Evolutionary conservation across 1,140 invertebrate species (phyloP), one percentile per base, ranked within the genome.

Genomic region (Sinella curviseta): DNA sequence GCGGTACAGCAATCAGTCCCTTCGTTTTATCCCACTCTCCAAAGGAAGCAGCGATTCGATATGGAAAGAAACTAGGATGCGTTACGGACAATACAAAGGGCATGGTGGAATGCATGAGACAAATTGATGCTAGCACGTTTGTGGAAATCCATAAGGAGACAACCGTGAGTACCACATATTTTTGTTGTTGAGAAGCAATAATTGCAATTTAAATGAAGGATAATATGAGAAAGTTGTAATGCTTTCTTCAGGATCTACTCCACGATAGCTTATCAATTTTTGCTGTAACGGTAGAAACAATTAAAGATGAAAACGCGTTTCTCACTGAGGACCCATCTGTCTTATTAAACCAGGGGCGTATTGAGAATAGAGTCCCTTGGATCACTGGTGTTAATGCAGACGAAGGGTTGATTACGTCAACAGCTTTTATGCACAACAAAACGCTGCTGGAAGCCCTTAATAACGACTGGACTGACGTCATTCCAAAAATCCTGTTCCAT

Each of bases 1-100:
- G 93, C 84, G 94, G 94, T 1, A 94, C 92, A 0, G 91, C 92
- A 1, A 86, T 94, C 12, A 92, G 92, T 84, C 90, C 92, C 0
- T 96, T 70, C n/a, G 31, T 30, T 33, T 31, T 70, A 33, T 31
- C 65, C 24, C 65, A 94, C 94, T 91, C 92, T 0, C 88, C 93
- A 67, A 90, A 92, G 0, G 88, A 89, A 4, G 87, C 91, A 79
- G 90, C 92, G 0, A 84, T 87, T 17, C 90, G 92, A 80, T 83
- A 95, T n/a, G 93, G 90, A 0, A 83, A 90, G 82, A 84, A 89
- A 74, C 80, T 93, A 0, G 85, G 87, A 16, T 94, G 93, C 83
- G 77, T 84, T 0, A 89, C 89, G 0, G 86, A 89, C 48, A 88
- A 87, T 0, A 88, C 89, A 0, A 86, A 85, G 8, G 88, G 88